phyloP scores from a whole-genome alignment of 1,140 invertebrate genomes.

The Scaptodrosophila lebanonensis region DNA sequence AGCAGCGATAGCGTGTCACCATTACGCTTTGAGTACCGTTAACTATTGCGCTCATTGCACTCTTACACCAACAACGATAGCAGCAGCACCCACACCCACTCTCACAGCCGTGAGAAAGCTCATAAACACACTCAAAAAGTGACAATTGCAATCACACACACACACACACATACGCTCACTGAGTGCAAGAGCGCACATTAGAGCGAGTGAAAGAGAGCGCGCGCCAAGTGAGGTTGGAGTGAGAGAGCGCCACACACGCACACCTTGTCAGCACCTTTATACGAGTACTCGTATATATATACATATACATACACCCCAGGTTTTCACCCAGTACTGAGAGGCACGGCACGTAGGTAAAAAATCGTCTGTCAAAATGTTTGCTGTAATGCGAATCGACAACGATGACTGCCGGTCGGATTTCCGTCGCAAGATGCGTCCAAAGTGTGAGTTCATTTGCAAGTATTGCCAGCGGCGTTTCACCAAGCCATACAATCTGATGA shows the following conservation, averaged over 20 bases:
- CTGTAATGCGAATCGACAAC: slow-evolving; percentile 92
- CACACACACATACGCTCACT: slow-evolving; percentile 4
- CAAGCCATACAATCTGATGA: slow-evolving; percentile 99
- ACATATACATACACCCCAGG: slow-evolving; percentile 49
- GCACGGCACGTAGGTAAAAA: slow-evolving; percentile 46
- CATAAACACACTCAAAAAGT: too few relatives aligned
- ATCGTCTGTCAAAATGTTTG: slow-evolving; percentile 85
- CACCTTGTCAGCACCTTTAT: slow-evolving; percentile 15
- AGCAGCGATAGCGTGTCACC: slow-evolving; percentile 44
- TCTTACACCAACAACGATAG: too few relatives aligned
- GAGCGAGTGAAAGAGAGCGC: slow-evolving; percentile 7
- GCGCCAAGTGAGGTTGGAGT: background rate
- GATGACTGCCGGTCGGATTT: slow-evolving; percentile 93
- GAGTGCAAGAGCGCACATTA: slow-evolving; percentile 23
- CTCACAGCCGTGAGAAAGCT: slow-evolving; percentile 38
- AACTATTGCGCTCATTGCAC: slow-evolving; percentile 38
- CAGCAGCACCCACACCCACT: too few relatives aligned
- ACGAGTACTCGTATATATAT: slow-evolving; percentile 26
- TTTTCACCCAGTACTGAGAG: slow-evolving; percentile 35
- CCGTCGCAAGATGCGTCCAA: slow-evolving; percentile 93
- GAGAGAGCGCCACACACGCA: slow-evolving; percentile 2
- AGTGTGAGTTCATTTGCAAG: slow-evolving; percentile 99
- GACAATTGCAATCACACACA: slow-evolving; percentile 19
- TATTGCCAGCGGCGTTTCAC: slow-evolving; percentile 99
- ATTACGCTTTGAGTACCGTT: slow-evolving; percentile 53